Base-by-base conservation (phyloP, 2,797 vertebrate genomes). In the Hoplostethus atlanticus region DNA sequence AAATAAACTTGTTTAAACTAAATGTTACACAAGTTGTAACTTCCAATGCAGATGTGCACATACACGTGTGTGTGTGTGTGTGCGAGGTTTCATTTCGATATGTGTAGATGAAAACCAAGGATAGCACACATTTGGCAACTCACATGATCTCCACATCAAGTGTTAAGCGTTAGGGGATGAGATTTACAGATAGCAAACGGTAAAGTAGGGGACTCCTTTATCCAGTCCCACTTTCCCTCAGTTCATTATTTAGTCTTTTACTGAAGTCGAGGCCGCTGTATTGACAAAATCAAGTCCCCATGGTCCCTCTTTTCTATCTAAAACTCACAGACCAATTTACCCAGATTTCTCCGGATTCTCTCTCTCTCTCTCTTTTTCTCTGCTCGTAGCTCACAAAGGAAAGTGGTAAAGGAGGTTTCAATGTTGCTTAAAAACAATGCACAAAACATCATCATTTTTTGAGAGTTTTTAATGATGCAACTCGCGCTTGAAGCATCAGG, bases 221-320 rank as follows among this genome's bases (percentile, higher is more conserved):
- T 81, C 34, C 73, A 81, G 74, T 71, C 63, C 55, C 36, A 52
- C 48, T 58, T 61, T 80, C 68, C 54, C 52, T 84, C 70, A 79
- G 64, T 83, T 90, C 73, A 86, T 91, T 87, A 86, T 91, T 88
- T 80, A 79, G 81, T 80, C 71, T 81, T 80, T 47, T 47, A 57
- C 75, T 76, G 64, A 80, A 75, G 78, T 64, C 16, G 8, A 16
- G 34, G 64, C 60, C 61, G 68, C 75, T 73, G 55, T 87, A 88
- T 91, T 83, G 85, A 89, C 87, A 86, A 79, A 80, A 80, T 80
- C 72, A 55, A 25, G 50, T 87, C 87, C 84, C 81, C 2, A 12
- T 46, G 66, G 77, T 64, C 59, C 68, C 3, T 63, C 79, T 55
- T 28, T 31, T 42, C n/a, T 61, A 57, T 58, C 21, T 71, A 46